phyloP scores from a whole-genome alignment of 2,113 vertebrate genomes.

The Solea senegalensis region DNA sequence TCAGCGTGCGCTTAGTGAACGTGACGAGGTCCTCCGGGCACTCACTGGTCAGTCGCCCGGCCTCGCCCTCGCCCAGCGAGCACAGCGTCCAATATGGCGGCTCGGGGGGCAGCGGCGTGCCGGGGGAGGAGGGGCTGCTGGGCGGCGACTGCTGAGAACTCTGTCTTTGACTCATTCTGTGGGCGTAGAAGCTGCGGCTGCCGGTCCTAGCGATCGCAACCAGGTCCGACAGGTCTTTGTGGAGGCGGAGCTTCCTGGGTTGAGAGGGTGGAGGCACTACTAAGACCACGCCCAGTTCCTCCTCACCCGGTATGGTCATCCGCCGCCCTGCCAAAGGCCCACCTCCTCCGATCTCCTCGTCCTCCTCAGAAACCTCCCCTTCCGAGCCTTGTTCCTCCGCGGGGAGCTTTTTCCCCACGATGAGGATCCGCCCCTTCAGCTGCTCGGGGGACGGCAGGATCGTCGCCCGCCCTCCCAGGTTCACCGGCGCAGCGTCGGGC shows the following conservation, averaged over 20 bases:
- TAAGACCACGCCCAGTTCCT: slow-evolving; percentile 81
- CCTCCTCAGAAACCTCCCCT: slow-evolving; percentile 95
- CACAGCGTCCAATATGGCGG: slow-evolving; percentile 88
- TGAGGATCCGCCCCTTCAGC: slow-evolving; percentile 88
- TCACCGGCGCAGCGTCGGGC: slow-evolving; percentile 81
- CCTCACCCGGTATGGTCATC: slow-evolving; percentile 84
- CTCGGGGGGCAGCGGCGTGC: slow-evolving; percentile 65
- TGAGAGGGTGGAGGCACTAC: slow-evolving; percentile 84
- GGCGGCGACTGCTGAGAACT: slow-evolving; percentile 86
- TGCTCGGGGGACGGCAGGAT: slow-evolving; percentile 92
- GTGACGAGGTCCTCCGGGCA: slow-evolving; percentile 94
- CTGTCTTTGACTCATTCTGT: slow-evolving; percentile 62
- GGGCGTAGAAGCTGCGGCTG: slow-evolving; percentile 85
- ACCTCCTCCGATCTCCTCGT: slow-evolving; percentile 91
- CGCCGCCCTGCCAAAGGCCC: slow-evolving; percentile 79
- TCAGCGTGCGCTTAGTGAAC: slow-evolving; percentile 95
- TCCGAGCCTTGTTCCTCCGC: slow-evolving; percentile 84
- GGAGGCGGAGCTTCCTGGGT: slow-evolving; percentile 86
- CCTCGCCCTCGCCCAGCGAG: slow-evolving; percentile 93
- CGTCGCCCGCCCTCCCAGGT: slow-evolving; percentile 77
- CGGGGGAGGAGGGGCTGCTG: slow-evolving; percentile 85
- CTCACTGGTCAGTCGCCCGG: slow-evolving; percentile 91
- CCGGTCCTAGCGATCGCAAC: slow-evolving; percentile 87
- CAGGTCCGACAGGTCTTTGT: slow-evolving; percentile 91
- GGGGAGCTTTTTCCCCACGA: slow-evolving; percentile 93